phyloP scores from a whole-genome alignment of 2,888 invertebrate genomes.

The Empis livida region DNA sequence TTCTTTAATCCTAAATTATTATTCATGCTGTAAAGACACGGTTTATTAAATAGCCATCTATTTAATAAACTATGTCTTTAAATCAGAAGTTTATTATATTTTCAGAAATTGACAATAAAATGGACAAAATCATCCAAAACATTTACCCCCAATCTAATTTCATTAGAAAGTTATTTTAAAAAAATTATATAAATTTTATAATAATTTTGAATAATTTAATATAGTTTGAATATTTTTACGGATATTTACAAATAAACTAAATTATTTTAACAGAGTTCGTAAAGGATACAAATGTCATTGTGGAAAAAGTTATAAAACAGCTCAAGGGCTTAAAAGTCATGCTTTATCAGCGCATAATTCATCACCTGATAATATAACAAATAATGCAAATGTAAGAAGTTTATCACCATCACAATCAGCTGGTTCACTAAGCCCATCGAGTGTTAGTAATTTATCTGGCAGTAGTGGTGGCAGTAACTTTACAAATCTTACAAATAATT shows the following conservation, averaged over 20 bases:
- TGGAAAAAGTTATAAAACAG: constrained; percentile 75
- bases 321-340: constrained; percentile 65
- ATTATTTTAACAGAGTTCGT: constrained; percentile 59
- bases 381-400: constrained; percentile 18
- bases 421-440: constrained; percentile 34
- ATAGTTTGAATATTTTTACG: too few species aligned
- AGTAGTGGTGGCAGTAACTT: constrained; percentile 28
- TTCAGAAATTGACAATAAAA: too few species aligned
- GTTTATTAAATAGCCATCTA: too few species aligned
- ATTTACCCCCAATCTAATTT: too few species aligned
- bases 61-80: too few species aligned
- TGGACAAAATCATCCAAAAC: too few species aligned
- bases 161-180: too few species aligned
- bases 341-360: constrained; percentile 37
- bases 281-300: constrained; percentile 74
- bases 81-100: too few species aligned
- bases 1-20: too few species aligned
- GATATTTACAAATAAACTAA: background rate
- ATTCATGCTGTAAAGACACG: too few species aligned
- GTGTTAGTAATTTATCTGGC: constrained; percentile 36
- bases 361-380: constrained; percentile 26
- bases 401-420: constrained; percentile 34
- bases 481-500: constrained; percentile 6
- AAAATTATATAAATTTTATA: too few species aligned
- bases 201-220: too few species aligned